Conservation (phyloP, 2,888 invertebrate species). For the Vesta saturnalis region DNA sequence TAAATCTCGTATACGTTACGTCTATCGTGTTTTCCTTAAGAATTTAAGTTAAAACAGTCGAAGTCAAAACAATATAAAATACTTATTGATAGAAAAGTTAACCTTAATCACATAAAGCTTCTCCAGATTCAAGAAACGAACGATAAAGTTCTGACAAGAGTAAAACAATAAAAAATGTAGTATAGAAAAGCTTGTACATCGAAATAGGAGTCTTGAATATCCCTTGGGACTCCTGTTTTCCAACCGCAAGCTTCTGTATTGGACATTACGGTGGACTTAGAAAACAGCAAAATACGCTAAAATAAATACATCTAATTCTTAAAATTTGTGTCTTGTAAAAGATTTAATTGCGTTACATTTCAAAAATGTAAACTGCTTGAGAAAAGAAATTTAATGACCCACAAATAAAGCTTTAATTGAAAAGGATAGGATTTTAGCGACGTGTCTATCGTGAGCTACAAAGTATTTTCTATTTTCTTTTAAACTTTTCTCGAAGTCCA, state of each 20-base stretch:
- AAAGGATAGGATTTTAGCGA: constrained; percentile 19
- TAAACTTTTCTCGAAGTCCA: constrained; percentile 31
- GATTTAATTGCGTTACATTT: constrained; percentile 17
- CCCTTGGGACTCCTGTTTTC: constrained; percentile 29
- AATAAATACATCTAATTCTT: not conserved
- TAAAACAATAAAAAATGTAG: constrained; percentile 42
- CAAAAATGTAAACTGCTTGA: constrained; percentile 18
- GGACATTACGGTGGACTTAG: constrained; percentile 28
- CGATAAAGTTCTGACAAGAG: constrained; percentile 40
- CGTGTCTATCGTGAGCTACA: constrained; percentile 23
- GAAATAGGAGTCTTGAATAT: constrained; percentile 29
- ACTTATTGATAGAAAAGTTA: constrained; percentile 35
- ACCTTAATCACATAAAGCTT: constrained; percentile 37
- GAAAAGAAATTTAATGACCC: constrained; percentile 21
- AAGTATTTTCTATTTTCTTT: constrained; percentile 30
- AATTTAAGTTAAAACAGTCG: constrained; percentile 13
- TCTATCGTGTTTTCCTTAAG: constrained; percentile 17
- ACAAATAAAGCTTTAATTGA: constrained; percentile 26
- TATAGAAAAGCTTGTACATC: constrained; percentile 31
- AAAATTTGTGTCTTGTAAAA: not conserved
- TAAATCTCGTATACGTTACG: not conserved
- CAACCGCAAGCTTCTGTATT: constrained; percentile 26
- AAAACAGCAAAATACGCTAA: not conserved
- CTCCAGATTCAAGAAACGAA: constrained; percentile 34
- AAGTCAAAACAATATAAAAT: constrained; percentile 31